Evolutionary conservation across 2,113 vertebrate genomes (phyloP).

Genomic region (Perca schrenkii): DNA sequence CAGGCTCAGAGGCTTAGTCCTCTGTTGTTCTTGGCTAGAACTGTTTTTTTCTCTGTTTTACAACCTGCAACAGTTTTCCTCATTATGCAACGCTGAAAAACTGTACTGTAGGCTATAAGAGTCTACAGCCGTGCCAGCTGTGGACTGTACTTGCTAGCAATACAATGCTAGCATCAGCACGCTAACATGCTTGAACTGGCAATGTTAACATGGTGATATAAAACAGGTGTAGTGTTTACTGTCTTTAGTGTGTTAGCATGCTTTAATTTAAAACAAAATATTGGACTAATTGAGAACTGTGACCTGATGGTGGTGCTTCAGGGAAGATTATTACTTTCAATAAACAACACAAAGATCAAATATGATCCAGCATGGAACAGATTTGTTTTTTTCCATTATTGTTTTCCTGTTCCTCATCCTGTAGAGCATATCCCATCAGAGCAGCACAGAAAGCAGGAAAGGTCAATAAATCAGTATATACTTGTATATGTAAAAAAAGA

Average conservation of each 20-base stretch:
- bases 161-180: not conserved
- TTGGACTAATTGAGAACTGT: not conserved
- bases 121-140: not conserved
- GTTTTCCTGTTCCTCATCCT: not conserved
- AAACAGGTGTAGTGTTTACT: not conserved
- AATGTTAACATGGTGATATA: not conserved
- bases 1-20: not conserved
- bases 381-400: constrained; percentile 1
- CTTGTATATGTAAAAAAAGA: not conserved
- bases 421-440: not conserved
- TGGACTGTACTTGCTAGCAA: not conserved
- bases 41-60: constrained; percentile 8
- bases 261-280: not conserved
- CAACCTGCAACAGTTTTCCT: constrained; percentile 48
- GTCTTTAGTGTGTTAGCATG: not conserved
- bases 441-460: not conserved
- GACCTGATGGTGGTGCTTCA: not conserved
- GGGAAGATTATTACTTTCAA: not conserved
- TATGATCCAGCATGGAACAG: not conserved
- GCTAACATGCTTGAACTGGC: not conserved
- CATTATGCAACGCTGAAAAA: constrained; percentile 11
- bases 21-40: constrained; percentile 40
- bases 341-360: not conserved
- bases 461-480: not conserved
- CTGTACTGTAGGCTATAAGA: not conserved